Conservation (phyloP, 2,797 vertebrate genomes). For the Myotis daubentonii region DNA sequence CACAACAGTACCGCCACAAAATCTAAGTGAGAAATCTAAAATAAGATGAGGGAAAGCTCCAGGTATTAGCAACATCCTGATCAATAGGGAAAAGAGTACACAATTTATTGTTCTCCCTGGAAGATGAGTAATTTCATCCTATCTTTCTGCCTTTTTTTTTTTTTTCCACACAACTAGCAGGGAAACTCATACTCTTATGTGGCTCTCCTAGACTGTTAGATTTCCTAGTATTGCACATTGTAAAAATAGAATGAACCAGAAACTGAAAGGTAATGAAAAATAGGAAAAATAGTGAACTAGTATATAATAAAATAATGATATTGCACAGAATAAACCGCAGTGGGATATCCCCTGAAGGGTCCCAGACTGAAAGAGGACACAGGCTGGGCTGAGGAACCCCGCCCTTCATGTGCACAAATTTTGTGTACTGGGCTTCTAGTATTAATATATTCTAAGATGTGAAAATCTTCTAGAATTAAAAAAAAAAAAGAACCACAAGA, state of each 20-base stretch:
- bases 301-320: background rate
- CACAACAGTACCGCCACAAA: background rate
- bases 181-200: background rate
- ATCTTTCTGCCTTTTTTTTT: background rate
- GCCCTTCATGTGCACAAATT: too few species aligned
- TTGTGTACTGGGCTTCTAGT: too few species aligned
- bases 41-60: background rate
- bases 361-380: too few species aligned
- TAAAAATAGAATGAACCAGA: background rate
- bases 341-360: too few species aligned
- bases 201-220: background rate
- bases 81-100: background rate
- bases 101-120: background rate
- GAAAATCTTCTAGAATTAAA: background rate
- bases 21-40: background rate
- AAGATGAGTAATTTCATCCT: background rate
- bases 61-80: background rate
- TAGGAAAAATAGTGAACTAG: background rate
- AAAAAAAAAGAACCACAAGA: background rate
- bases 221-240: background rate
- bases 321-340: background rate
- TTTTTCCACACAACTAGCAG: accelerated
- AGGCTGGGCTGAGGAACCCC: too few species aligned
- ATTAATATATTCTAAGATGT: background rate
- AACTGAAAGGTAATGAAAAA: background rate